Conservation (phyloP, 2,797 vertebrate species). For the Taeniopygia guttata region DNA sequence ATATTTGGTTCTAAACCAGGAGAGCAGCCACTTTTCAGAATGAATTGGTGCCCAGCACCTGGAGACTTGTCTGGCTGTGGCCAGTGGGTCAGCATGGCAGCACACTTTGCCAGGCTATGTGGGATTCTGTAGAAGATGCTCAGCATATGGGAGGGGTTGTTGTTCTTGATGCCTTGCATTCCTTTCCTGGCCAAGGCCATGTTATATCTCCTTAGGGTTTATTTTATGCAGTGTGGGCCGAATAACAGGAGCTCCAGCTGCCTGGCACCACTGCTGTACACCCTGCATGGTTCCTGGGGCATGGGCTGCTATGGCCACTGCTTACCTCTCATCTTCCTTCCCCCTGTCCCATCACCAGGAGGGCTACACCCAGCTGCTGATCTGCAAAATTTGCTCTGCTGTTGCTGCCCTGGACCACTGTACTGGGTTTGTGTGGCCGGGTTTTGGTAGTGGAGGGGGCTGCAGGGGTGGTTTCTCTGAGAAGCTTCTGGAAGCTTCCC, state of each 20-base stretch:
- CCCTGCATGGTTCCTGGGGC: not conserved
- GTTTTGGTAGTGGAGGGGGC: not conserved
- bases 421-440: not conserved
- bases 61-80: not conserved
- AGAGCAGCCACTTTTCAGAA: not conserved
- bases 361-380: not conserved
- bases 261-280: not conserved
- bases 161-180: not conserved
- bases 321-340: not conserved
- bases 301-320: not conserved
- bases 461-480: not conserved
- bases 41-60: not conserved
- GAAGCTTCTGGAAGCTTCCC: not conserved
- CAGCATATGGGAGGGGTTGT: not conserved
- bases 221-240: not conserved
- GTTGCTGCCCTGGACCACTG: not conserved
- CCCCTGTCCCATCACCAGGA: fast-evolving
- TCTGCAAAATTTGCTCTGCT: not conserved
- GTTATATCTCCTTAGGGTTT: not conserved
- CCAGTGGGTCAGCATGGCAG: not conserved
- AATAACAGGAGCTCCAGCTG: not conserved
- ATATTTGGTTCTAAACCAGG: not conserved
- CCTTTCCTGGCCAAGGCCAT: not conserved
- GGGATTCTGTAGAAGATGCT: not conserved
- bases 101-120: not conserved